Evolutionary conservation across 2,113 vertebrate genomes (phyloP).

Genomic region (Oreochromis tanganicae): DNA sequence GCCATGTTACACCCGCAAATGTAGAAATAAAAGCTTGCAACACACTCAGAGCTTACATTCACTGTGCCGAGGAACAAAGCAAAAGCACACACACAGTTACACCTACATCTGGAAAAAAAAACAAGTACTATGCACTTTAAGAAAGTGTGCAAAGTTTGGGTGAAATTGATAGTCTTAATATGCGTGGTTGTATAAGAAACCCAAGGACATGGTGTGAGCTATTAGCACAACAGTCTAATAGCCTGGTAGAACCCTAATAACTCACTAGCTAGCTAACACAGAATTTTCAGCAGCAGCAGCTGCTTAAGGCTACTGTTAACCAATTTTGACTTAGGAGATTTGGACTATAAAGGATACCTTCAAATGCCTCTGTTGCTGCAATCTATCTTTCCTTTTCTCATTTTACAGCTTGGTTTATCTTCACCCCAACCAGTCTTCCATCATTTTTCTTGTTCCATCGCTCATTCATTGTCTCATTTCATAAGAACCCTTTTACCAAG

Average conservation of each 20-base stretch:
- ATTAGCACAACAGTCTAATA: constrained; percentile 43
- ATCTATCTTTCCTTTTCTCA: constrained; percentile 42
- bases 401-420: constrained; percentile 44
- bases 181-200: constrained; percentile 31
- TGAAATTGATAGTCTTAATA: constrained; percentile 62
- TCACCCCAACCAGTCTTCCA: not conserved
- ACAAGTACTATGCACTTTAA: not conserved
- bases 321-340: constrained; percentile 31
- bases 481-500: constrained; percentile 45
- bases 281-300: constrained; percentile 26
- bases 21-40: constrained; percentile 18
- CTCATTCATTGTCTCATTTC: constrained; percentile 41
- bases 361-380: not conserved
- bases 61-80: not conserved
- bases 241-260: constrained; percentile 54
- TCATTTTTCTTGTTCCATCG: constrained; percentile 20
- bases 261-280: constrained; percentile 29
- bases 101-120: not conserved
- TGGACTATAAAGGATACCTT: constrained; percentile 43
- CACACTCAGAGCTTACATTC: not conserved
- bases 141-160: constrained; percentile 26
- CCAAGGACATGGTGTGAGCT: constrained; percentile 35
- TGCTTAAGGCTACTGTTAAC: constrained; percentile 41
- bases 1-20: not conserved
- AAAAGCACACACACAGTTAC: not conserved